These are phyloP conservation scores for Corapipo altera DNA, from an alignment of 2,113 vertebrate genomes.

Conservation along the genomic window DNA sequence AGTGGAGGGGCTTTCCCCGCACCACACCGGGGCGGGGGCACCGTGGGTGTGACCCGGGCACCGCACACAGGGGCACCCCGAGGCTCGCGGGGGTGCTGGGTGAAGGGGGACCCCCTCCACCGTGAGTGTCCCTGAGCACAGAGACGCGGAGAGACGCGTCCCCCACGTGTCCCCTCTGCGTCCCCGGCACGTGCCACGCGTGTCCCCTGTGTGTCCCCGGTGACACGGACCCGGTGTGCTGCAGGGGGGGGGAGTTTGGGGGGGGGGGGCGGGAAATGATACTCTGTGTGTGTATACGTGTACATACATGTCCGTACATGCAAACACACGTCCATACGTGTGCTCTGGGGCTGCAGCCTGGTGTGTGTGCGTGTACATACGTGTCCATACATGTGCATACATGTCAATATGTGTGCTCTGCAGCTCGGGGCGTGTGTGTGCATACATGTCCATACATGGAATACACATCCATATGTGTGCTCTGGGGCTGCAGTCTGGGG, in stretches of 20 bases:
- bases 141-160: neutral
- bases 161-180: neutral
- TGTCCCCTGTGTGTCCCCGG: neutral
- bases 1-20: neutral
- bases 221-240: neutral
- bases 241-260: neutral
- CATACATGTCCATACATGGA: no score
- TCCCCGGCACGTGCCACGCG: neutral
- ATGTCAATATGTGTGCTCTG: no score
- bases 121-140: neutral
- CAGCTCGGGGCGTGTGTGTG: neutral
- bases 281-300: neutral
- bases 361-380: neutral
- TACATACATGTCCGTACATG: neutral
- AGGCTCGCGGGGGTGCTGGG: neutral
- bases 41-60: fast-evolving
- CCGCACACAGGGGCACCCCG: neutral
- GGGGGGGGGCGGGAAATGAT: neutral
- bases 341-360: neutral
- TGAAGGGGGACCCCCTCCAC: neutral
- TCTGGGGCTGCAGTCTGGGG: neutral
- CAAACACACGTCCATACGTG: neutral
- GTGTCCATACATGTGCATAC: no score
- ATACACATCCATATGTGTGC: neutral
- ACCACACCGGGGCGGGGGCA: neutral